phyloP scores from a whole-genome alignment of 1,140 invertebrate species.

The Magallana angulata region DNA sequence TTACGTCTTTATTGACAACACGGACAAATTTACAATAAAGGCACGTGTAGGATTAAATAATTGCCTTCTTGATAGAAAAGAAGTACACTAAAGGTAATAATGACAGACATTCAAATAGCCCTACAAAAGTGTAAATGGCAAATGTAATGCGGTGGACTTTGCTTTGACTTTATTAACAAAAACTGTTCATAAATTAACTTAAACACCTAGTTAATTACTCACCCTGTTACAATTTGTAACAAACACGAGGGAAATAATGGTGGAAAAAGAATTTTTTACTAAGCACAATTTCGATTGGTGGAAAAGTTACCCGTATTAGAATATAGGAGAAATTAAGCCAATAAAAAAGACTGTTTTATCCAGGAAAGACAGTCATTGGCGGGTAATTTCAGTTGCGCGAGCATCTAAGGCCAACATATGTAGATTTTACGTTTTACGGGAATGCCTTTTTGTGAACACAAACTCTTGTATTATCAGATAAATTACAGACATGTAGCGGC shows the following conservation, averaged over 20 bases:
- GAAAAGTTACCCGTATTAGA: constrained; percentile 6
- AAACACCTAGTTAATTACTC: background rate
- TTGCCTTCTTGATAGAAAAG: too few relatives aligned
- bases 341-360: background rate
- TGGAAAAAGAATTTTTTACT: constrained; percentile 31
- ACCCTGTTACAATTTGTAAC: constrained; percentile 37
- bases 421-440: background rate
- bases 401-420: background rate
- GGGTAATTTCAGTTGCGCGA: constrained; percentile 17
- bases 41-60: too few relatives aligned
- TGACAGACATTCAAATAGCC: too few relatives aligned
- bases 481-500: too few relatives aligned
- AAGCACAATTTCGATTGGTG: constrained; percentile 30
- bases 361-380: constrained; percentile 1
- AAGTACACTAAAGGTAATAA: too few relatives aligned
- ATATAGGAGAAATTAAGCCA: background rate
- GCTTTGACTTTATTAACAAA: background rate
- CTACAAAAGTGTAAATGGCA: too few relatives aligned
- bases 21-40: too few relatives aligned
- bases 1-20: too few relatives aligned
- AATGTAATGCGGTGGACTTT: too few relatives aligned
- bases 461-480: too few relatives aligned
- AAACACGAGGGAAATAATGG: constrained; percentile 52
- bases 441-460: too few relatives aligned
- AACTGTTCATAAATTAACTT: background rate